These are phyloP conservation scores for Bufo gargarizans DNA, from an alignment of 2,113 vertebrate species.

Conservation along the genomic window DNA sequence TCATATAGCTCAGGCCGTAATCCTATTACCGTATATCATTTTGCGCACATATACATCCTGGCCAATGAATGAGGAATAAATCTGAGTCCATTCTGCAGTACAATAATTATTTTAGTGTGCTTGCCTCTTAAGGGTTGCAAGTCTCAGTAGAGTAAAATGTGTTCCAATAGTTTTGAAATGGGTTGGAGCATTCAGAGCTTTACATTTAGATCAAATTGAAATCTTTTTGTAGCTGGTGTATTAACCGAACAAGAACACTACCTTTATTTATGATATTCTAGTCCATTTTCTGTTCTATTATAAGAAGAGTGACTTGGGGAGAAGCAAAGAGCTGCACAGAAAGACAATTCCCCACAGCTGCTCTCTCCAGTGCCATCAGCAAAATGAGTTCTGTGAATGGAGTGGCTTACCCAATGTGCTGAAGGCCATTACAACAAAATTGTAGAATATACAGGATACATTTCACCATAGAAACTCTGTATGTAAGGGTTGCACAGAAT, in stretches of 20 bases:
- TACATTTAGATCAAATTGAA: constrained; percentile 11
- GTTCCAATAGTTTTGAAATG: background rate
- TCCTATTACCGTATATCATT: background rate
- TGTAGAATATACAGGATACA: background rate
- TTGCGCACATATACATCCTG: background rate
- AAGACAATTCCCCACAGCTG: background rate
- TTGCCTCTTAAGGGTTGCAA: background rate
- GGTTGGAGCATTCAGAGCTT: background rate
- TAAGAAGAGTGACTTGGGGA: background rate
- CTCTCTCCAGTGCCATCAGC: background rate
- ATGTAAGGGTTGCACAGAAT: background rate
- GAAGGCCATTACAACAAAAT: background rate
- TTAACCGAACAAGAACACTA: background rate
- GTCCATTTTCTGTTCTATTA: background rate
- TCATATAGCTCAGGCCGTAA: background rate
- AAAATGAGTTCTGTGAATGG: too few species aligned
- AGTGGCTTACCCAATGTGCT: background rate
- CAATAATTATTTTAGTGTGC: background rate
- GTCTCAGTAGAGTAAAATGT: background rate
- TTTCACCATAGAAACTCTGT: background rate
- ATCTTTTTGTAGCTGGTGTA: background rate
- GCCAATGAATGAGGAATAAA: background rate
- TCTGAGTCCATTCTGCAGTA: background rate
- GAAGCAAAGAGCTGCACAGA: background rate
- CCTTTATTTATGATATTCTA: background rate